Base-by-base conservation (phyloP, 1,140 invertebrate genomes). In the silkworm (Bombyx mori) region DNA sequence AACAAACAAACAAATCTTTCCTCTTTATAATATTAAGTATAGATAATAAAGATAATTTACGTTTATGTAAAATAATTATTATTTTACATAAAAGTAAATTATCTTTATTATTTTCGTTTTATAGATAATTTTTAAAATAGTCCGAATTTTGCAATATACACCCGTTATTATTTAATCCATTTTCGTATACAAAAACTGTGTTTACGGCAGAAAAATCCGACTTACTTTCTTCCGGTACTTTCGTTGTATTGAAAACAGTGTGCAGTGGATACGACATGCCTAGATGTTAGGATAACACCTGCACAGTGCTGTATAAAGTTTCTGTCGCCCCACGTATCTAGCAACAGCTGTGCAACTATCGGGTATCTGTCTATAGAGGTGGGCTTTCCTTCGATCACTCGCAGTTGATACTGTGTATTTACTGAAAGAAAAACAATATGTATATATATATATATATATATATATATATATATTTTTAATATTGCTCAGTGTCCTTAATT, bases 221-320 rank as follows among this genome's bases (percentile, higher is more conserved):
- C 79, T 79, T 56, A 84, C 82, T 84, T 75, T 49, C 66, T 77
- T 0, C 71, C 73, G 3, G 74, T 77, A 49, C 75, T 73, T 26
- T 50, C 62, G 50, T 75, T 82, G 50, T 75, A 71, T 55, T 81
- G 81, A 54, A 79, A 86, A 57, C 83, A 86, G 49, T 86, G 83
- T 0, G 83, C 83, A 0, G 79, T 71, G 0, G 83, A 81, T 47
- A 86, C 66, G 8, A 82, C 68, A 55, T 86, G 83, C 1, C 73
- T 68, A 2, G 79, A 67, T 1, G 83, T 86, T n/a, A 86, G 60
- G 8, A 86, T 83, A 9, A 78, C 71, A 12, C 79, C 83, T 8
- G 83, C 83, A 53, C 83, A 86, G 54, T 85, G 75, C 51, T 86
- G 83, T 2, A 60, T 57, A 48, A 61, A 86, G 1, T 79, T 59